phyloP scores from a whole-genome alignment of 2,113 vertebrate species.

The Triplophysa dalaica region DNA sequence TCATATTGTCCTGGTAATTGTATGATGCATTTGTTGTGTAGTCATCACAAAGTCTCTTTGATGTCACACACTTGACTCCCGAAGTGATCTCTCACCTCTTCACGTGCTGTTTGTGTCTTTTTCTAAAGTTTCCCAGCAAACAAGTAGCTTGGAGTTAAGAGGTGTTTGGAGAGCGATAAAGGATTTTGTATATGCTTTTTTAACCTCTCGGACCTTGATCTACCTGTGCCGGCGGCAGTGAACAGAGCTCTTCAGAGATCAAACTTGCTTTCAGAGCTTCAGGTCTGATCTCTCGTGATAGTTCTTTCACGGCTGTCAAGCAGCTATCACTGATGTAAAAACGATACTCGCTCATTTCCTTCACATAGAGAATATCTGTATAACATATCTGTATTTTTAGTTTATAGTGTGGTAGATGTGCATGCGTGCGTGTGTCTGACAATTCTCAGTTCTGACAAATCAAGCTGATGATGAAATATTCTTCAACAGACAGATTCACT shows the following conservation, averaged over 20 bases:
- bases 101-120: background rate
- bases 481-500: background rate
- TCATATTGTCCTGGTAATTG: background rate
- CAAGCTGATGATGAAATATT: background rate
- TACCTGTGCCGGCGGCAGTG: slow-evolving; percentile 60
- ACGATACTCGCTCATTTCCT: slow-evolving; percentile 30
- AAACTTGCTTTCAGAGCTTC: slow-evolving; percentile 40
- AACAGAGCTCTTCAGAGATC: slow-evolving; percentile 43
- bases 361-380: background rate
- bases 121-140: slow-evolving; percentile 5
- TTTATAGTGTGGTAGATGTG: background rate
- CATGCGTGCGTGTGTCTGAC: background rate
- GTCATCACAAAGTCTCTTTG: background rate
- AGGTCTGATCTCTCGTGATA: slow-evolving; percentile 11
- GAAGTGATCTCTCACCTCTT: too few species aligned
- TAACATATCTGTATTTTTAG: slow-evolving; percentile 18
- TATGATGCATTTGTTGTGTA: background rate
- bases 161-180: slow-evolving; percentile 56
- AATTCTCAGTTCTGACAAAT: slow-evolving; percentile 4
- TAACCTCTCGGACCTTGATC: slow-evolving; percentile 57
- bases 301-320: slow-evolving; percentile 19
- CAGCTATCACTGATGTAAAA: slow-evolving; percentile 25
- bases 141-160: slow-evolving; percentile 27
- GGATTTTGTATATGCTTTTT: slow-evolving; percentile 58
- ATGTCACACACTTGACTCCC: background rate